Evolutionary conservation across 1,140 invertebrate species (phyloP).

Genomic region (Lepidurus couesii): DNA sequence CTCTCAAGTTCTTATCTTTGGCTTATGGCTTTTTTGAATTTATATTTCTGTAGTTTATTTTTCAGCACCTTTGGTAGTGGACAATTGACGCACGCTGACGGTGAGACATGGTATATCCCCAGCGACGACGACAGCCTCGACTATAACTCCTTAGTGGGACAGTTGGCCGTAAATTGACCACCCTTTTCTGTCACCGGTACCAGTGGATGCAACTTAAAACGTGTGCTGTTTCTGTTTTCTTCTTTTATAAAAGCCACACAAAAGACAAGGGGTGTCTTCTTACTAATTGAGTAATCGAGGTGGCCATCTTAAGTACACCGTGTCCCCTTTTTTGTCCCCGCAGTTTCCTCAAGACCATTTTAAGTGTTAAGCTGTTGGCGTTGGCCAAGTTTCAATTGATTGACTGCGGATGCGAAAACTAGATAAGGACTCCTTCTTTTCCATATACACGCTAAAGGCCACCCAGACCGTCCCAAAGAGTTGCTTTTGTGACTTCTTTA

Average conservation of each 20-base stretch:
- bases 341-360: background rate
- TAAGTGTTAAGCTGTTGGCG: background rate
- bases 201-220: background rate
- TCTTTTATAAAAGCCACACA: background rate
- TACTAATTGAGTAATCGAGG: slow-evolving; percentile 10
- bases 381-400: slow-evolving; percentile 10
- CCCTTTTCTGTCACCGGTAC: background rate
- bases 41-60: background rate
- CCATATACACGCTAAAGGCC: background rate
- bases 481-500: slow-evolving; percentile 13
- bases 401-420: background rate
- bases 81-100: background rate
- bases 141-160: slow-evolving; percentile 5
- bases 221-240: slow-evolving; percentile 16
- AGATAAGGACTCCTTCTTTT: background rate
- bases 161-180: slow-evolving; percentile 5
- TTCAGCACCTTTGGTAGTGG: background rate
- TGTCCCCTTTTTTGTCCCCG: background rate
- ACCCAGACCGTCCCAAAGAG: background rate
- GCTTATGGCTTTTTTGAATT: background rate
- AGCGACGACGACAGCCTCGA: background rate
- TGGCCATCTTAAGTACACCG: slow-evolving; percentile 1
- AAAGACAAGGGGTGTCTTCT: slow-evolving; percentile 10
- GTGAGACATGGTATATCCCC: slow-evolving; percentile 2
- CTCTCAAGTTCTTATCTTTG: background rate